phyloP scores from a whole-genome alignment of 2,113 vertebrate species.

The Pantherophis guttatus region DNA sequence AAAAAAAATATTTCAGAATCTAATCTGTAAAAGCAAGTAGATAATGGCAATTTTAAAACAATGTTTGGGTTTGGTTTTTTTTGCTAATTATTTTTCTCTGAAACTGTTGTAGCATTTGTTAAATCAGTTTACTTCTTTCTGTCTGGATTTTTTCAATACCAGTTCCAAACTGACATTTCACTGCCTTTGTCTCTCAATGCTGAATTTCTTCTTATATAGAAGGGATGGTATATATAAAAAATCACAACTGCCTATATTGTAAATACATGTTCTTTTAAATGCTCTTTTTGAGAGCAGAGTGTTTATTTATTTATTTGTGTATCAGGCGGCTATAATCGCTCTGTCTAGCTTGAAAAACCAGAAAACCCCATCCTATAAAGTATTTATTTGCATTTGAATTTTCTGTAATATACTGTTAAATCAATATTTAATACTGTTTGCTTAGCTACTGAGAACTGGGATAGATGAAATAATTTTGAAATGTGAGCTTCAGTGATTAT shows the following conservation, averaged over 20 bases:
- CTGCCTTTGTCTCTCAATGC: constrained; percentile 46
- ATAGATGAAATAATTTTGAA: constrained; percentile 52
- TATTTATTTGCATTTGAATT: constrained; percentile 28
- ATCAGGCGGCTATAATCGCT: constrained; percentile 56
- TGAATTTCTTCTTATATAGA: constrained; percentile 67
- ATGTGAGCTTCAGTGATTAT: constrained; percentile 54
- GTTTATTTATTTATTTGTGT: constrained; percentile 66
- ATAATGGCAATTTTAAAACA: constrained; percentile 43
- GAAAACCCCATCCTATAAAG: neutral
- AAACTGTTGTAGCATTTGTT: constrained; percentile 17
- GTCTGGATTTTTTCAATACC: constrained; percentile 50
- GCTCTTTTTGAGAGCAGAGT: constrained; percentile 69
- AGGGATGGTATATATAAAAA: constrained; percentile 55
- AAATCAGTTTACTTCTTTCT: constrained; percentile 45
- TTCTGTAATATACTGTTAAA: constrained; percentile 26
- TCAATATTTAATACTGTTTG: constrained; percentile 19
- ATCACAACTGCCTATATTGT: constrained; percentile 64
- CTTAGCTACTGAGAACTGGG: constrained; percentile 18
- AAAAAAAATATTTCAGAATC: neutral
- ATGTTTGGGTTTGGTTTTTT: constrained; percentile 41
- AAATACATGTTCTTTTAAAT: constrained; percentile 66
- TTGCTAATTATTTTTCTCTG: constrained; percentile 6
- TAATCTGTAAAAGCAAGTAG: neutral
- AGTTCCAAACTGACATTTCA: constrained; percentile 46
- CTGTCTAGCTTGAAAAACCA: constrained; percentile 42